phyloP scores from a whole-genome alignment of 2,113 vertebrate genomes.

The Cochlearius cochlearius region DNA sequence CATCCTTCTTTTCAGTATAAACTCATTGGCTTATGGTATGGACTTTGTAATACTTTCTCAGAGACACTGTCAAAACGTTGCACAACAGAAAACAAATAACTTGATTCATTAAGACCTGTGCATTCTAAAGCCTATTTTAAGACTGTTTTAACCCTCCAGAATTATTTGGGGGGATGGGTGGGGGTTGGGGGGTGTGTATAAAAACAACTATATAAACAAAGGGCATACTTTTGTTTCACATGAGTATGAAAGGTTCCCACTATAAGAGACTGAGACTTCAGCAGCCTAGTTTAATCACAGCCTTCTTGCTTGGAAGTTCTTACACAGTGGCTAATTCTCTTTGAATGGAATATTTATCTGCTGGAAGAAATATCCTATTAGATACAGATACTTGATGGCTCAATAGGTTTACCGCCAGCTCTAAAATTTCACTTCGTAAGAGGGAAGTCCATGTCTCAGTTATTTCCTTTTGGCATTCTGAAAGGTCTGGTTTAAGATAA shows the following conservation, averaged over 20 bases:
- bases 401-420: neutral
- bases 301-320: neutral
- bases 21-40: neutral
- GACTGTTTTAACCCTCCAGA: neutral
- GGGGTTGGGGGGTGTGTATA: fast-evolving
- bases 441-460: neutral
- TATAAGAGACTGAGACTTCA: neutral
- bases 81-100: neutral
- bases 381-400: neutral
- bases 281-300: neutral
- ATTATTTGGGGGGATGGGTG: neutral
- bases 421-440: neutral
- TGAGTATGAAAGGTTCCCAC: neutral
- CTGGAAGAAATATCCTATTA: neutral
- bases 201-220: neutral
- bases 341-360: neutral
- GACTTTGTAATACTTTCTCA: neutral
- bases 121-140: neutral
- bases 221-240: neutral
- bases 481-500: neutral
- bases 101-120: neutral
- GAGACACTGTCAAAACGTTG: neutral
- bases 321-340: neutral
- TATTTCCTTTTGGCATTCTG: neutral
- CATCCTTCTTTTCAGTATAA: neutral